A percentile compares a stretch with the other conserved stretches of the same genome.
phyloP scores from a whole-genome alignment of 2,888 invertebrate species.

The Agrotis puta region DNA sequence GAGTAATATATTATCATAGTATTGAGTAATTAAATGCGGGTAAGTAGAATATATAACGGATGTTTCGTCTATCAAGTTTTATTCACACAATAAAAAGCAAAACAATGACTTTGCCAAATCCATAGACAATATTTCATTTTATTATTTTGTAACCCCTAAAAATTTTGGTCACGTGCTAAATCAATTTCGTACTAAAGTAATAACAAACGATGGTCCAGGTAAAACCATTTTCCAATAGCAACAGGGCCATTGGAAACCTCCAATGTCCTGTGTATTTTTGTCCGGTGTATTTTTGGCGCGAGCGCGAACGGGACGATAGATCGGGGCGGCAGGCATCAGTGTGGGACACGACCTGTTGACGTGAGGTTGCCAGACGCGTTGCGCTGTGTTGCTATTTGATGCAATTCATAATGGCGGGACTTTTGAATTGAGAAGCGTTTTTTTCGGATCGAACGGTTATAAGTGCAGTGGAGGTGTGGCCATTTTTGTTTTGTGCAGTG shows the following conservation, averaged over 20 bases:
- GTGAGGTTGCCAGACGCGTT: conserved; percentile 82
- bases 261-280: conserved; percentile 87
- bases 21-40: too few species aligned
- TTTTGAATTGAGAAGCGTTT: conserved; percentile 73
- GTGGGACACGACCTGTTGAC: conserved; percentile 89
- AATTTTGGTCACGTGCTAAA: conserved; percentile 67
- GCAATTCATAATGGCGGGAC: conserved; percentile 70
- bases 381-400: conserved; percentile 64
- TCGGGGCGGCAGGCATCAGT: conserved; percentile 80
- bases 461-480: conserved; percentile 40
- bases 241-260: conserved; percentile 84
- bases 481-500: conserved; percentile 48
- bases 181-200: conserved; percentile 72
- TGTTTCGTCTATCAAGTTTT: neutral
- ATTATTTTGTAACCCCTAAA: conserved; percentile 11
- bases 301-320: conserved; percentile 81
- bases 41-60: too few species aligned
- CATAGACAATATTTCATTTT: conserved; percentile 10
- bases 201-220: conserved; percentile 77
- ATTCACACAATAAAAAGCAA: conserved; percentile 1
- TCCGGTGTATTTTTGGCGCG: conserved; percentile 91
- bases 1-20: too few species aligned
- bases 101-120: neutral
- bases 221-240: conserved; percentile 87
- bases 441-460: conserved; percentile 38